Base-by-base conservation (phyloP, 1,140 invertebrate genomes). In the Stegodyphus mimosarum region DNA sequence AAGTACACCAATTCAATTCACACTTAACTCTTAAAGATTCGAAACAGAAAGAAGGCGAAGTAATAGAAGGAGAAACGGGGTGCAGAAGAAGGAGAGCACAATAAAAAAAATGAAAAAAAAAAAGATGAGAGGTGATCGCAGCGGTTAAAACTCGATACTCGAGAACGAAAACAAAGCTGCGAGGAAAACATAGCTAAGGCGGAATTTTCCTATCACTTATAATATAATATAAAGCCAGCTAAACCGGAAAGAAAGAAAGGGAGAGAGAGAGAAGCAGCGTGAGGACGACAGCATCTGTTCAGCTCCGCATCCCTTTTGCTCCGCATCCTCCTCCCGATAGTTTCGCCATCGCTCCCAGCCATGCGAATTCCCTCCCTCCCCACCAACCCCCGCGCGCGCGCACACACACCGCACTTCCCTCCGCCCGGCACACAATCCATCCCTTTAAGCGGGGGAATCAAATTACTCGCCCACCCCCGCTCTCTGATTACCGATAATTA, bases 401-500 rank as follows among this genome's bases (percentile, higher is more conserved):
- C 55, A 9, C 55, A 9, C 55, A 60, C 55, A 15, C 55, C 55
- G 6, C 17, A 13, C 13, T 17, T 15, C 17, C 11, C 64, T 7
- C 64, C 64, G 7, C 64, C 64, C 64, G 9, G 55, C 55, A 60
- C 55, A 66, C 75, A 60, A 63, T n/a, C 76, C 49, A 70, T 71
- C 70, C 80, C 80, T 83, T 83, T 73, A 83, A 83, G 80, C 80
- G 77, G 81, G 81, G 81, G 81, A 84, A 84, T 84, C 81, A 70
- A 84, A 84, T 84, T 84, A 84, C 81, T 83, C 60, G 71, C 80
- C 80, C 81, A 66, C 81, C 81, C 76, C 81, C 73, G 51, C 73
- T 76, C 81, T 84, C 81, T 84, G 81, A 84, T 84, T 84, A 84
- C 81, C 81, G 73, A 84, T 84, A 84, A 84, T 84, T 84, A 84